Base-by-base conservation (phyloP, 2,888 invertebrate species). In the Cataglyphis livida region DNA sequence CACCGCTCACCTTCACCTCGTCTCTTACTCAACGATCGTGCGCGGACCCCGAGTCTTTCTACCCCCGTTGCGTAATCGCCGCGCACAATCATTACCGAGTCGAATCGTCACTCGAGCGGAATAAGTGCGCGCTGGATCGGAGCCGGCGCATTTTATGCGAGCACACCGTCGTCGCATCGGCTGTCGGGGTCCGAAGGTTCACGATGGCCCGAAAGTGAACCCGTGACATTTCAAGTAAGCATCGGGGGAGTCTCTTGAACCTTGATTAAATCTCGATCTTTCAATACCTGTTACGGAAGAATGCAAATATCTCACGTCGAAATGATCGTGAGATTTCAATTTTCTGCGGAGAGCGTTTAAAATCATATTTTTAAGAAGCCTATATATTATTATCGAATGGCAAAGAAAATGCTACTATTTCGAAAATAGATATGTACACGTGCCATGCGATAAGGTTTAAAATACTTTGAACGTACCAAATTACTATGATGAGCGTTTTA, bases 1-100 rank as follows among this genome's bases (percentile, higher is more conserved):
- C 82, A 86, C 88, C 82, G 91, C 89, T 91, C 90, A 91, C 91
- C 91, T 91, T 91, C 91, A 91, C 91, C 91, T 91, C 91, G 86
- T 88, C 88, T 90, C 89, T 89, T 89, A 88, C 90, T 85, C 90
- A 91, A 90, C 88, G 85, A 90, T 90, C 85, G 84, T 38, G 82
- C 18, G 32, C 65, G 76, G 54, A 35, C 78, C 18, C 65, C 79
- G 84, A 70, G 83, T 85, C 83, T 73, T 62, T 88, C 88, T 89
- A 87, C 90, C 88, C 85, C 89, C 88, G 84, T 91, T 90, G 88
- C 87, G 87, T 91, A 88, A 89, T 91, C 81, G 66, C 76, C 74
- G 85, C 81, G 87, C 87, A 81, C 87, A 84, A 90, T 89, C 87
- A 89, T 90, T 90, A 90, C 86, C 84, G 89, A 90, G 90, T 88